phyloP scores from a whole-genome alignment of 1,140 invertebrate species.

The Euborellia annulipes region DNA sequence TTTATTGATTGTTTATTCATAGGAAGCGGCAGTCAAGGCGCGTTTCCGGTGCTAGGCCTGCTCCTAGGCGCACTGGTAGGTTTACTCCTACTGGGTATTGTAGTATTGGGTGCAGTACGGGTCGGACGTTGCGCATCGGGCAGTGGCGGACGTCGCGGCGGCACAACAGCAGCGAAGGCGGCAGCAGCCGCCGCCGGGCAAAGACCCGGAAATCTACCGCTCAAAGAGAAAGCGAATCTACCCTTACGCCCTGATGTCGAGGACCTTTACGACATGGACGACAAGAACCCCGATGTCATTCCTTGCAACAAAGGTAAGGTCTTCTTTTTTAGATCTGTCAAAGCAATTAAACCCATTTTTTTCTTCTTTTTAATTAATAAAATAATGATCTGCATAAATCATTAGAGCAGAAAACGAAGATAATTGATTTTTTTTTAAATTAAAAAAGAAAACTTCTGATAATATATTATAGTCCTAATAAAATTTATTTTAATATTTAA shows the following conservation, averaged over 20 bases:
- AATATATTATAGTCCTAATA: too few species aligned
- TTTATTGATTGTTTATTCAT: too few species aligned
- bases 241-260: slow-evolving; percentile 43
- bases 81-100: slow-evolving; percentile 47
- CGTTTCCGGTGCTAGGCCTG: slow-evolving; percentile 17
- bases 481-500: too few species aligned
- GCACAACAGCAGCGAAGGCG: slow-evolving; percentile 4
- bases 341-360: too few species aligned
- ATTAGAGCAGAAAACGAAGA: too few species aligned
- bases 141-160: slow-evolving; percentile 18
- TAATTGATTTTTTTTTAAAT: too few species aligned
- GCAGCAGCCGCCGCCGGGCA: slow-evolving; percentile 27
- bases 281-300: slow-evolving; percentile 71
- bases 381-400: too few species aligned
- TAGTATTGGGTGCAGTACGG: slow-evolving; percentile 49
- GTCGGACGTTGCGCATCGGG: slow-evolving; percentile 20
- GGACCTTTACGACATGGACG: slow-evolving; percentile 52
- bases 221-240: slow-evolving; percentile 49
- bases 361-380: too few species aligned
- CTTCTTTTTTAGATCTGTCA: not conserved
- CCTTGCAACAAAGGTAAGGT: slow-evolving; percentile 68
- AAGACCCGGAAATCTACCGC: slow-evolving; percentile 41
- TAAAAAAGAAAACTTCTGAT: too few species aligned
- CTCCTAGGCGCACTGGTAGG: slow-evolving; percentile 57
- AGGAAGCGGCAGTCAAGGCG: too few species aligned